Base-by-base conservation (phyloP, 2,888 invertebrate genomes). In the Cetonia aurata region DNA sequence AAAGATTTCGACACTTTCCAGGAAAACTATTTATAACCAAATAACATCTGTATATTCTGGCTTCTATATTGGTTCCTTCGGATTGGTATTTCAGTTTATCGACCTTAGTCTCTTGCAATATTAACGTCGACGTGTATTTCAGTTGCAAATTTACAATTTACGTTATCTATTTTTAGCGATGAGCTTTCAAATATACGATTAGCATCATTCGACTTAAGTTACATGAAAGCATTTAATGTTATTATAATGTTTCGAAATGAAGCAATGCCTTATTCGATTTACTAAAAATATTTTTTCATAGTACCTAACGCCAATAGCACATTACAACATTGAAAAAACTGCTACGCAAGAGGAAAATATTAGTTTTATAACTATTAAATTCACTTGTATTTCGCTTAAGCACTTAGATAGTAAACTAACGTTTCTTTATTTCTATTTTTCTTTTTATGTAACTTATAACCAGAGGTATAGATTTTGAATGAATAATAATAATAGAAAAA, bases 331-430 rank as follows among this genome's bases (percentile, higher is more conserved):
- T 25, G 25, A 25, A 25, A 25, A 25, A 25, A 25, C 1, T 25
- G 4, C 4, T 25, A 25, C 4, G 25, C 25, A 25, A 25, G 4
- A 25, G 3, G 4, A 25, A 25, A 25, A 25, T 25, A 25, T 3
- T 25, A 25, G 4, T 25, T 25, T 25, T 25, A 25, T 25, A 25
- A 25, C 25, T 25, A 25, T 25, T 25, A 50, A 50, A 50, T 50
- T 50, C 50, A 50, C 50, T 50, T 50, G 15, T 50, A 50, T 50
- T 50, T 50, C 15, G 50, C 50, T 50, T 50, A 3, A 50, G 50
- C 50, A 50, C 50, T 50, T 50, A 19, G 19, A 50, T 50, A 50
- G 15, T 50, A 50, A 50, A 15, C 15, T 50, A 15, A 15, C 15
- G 44, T 19, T 15, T 13, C 19, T 50, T 6, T 50, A 4, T 1